Evolutionary conservation across 2,113 vertebrate genomes (phyloP).

Genomic region (Dasyornis broadbenti): DNA sequence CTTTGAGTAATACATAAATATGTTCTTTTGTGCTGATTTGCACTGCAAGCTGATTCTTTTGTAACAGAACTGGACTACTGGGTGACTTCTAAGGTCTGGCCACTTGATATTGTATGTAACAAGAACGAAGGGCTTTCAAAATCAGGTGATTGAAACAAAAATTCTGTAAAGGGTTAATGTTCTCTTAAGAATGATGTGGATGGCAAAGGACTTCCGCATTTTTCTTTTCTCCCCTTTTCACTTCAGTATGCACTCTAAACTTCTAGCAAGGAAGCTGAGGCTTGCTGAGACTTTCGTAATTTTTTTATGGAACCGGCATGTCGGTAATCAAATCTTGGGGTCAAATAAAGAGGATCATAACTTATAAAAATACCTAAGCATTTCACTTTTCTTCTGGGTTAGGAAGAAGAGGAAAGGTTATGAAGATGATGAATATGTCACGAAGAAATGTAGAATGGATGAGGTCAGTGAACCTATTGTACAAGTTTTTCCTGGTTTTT

Average conservation of each 20-base stretch:
- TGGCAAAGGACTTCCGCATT: background rate
- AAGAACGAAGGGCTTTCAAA: background rate
- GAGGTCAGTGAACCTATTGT: conserved; percentile 67
- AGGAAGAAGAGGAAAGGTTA: conserved; percentile 92
- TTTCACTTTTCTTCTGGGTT: background rate
- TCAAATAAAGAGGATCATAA: background rate
- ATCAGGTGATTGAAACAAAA: background rate
- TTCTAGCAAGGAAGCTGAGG: background rate
- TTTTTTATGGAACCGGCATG: background rate
- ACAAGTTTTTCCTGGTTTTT: background rate
- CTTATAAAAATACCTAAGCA: background rate
- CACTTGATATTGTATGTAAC: background rate
- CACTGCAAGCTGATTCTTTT: background rate
- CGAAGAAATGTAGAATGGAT: conserved; percentile 84
- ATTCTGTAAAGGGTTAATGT: background rate
- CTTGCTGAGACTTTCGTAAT: background rate
- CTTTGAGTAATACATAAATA: background rate
- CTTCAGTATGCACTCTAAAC: background rate
- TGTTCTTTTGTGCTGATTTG: background rate
- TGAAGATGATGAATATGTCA: conserved; percentile 85
- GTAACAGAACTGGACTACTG: background rate
- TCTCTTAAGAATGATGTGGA: background rate
- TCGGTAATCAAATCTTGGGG: background rate
- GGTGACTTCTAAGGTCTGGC: background rate
- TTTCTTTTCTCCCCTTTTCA: background rate